These are phyloP conservation scores for Calephelis nemesis DNA, from an alignment of 1,140 invertebrate species.

Conservation along the genomic window DNA sequence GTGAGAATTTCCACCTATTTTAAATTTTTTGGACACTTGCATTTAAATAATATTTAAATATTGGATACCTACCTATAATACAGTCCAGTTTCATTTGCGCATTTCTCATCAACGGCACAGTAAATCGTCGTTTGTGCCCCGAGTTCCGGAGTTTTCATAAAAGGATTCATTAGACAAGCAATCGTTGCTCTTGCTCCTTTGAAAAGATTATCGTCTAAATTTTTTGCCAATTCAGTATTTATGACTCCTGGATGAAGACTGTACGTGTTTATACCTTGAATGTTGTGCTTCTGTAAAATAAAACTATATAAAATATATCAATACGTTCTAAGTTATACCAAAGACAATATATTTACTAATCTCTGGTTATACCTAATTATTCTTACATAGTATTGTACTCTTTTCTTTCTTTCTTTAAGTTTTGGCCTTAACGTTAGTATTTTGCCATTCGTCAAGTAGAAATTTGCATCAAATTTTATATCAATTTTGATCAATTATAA, in stretches of 20 bases:
- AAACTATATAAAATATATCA: neutral
- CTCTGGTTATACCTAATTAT: too few species aligned
- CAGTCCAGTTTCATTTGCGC: constrained; percentile 69
- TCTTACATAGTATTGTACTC: too few species aligned
- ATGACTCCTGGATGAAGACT: constrained; percentile 87
- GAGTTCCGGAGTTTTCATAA: constrained; percentile 82
- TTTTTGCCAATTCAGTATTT: constrained; percentile 86
- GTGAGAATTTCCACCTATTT: too few species aligned
- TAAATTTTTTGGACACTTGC: too few species aligned
- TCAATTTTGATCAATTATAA: too few species aligned
- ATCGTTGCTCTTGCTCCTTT: constrained; percentile 51
- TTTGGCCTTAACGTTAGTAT: too few species aligned
- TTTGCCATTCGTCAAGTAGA: too few species aligned
- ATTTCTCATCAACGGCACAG: constrained; percentile 85
- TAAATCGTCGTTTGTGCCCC: constrained; percentile 91
- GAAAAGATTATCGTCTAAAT: constrained; percentile 80
- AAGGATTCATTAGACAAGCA: constrained; percentile 48
- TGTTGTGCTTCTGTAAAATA: constrained; percentile 55
- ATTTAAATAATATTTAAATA: too few species aligned
- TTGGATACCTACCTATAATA: constrained; percentile 81
- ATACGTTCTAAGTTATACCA: too few species aligned
- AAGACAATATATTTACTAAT: too few species aligned
- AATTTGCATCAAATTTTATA: too few species aligned
- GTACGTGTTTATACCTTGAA: constrained; percentile 82
- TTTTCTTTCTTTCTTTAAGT: too few species aligned